Evolutionary conservation across 2,797 vertebrate genomes (phyloP), one percentile per base, ranked within the genome.

Genomic region (Anguilla anguilla): DNA sequence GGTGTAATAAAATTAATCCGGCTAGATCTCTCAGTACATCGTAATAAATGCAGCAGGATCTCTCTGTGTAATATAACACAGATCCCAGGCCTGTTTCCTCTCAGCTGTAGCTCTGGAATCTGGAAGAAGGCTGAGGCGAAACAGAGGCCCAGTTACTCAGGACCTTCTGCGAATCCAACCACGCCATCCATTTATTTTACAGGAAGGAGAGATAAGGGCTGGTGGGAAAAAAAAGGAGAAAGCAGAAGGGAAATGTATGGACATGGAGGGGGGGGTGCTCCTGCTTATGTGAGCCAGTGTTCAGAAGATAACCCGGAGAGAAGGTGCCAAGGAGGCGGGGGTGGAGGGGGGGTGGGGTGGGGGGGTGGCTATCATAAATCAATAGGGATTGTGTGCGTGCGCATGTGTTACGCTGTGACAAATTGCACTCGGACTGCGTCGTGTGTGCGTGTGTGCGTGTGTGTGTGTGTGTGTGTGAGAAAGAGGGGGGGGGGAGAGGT

Each of bases 391-490:
- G 39, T 39, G 74, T 39, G 39, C 74, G 69, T 31, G 69, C 46
- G 74, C 39, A 22, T 79, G 39, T 39, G 74, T 43, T 79, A 79
- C 74, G 25, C 4, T 6, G 39, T 19, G 74, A 79, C 74, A 43
- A 79, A 79, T 79, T 79, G 22, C 39, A 19, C 39, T 46, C 17
- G 15, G 74, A 79, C 74, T 22, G 39, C 39, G 31, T 22, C 19
- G 19, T 43, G 74, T 79, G 15, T 46, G 35, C 22, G 74, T 7
- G 74, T 6, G 35, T 43, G 74, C 39, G 43, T 55, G 3, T 0
- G 61, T 82, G 19, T 81, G 51, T 55, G 84, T 79, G 69, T 88
- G 86, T 81, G 69, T 88, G 83, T 17, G 61, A 67, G 22, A 67
- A 3, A 64, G 61, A 67, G 61, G n/a, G 61, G n/a, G 17, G n/a